Base-by-base conservation (phyloP, 2,888 invertebrate species). In the Oxycera nigricornis region DNA sequence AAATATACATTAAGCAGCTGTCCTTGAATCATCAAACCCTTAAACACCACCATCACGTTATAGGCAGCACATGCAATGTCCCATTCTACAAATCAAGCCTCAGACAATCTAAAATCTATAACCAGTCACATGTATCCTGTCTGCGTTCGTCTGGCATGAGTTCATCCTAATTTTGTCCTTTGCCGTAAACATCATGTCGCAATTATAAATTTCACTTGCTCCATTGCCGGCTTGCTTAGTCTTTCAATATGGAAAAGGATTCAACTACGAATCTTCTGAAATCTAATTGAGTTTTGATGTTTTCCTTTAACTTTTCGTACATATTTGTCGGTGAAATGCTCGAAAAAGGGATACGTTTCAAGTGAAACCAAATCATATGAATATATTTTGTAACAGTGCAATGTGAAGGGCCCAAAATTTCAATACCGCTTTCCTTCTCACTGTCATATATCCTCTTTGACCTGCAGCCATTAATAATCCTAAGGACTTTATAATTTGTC, bases 211-310 rank as follows among this genome's bases (percentile, higher is more conserved):
- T 57, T 55, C 46, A 46, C 3, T 17, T 11, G 17, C 46, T 3
- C 11, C 4, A 46, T 17, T n/a, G 3, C 4, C 46, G 17, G 14
- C 46, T 2, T 46, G 11, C 46, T 35, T n/a, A n/a, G n/a, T n/a
- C n/a, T 11, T 50, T 50, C 17, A n/a, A n/a, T 50, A 17, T 55
- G 11, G 2, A 55, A 61, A 61, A 61, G 61, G 31, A 31, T 61
- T 61, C 61, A 31, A 17, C 14, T n/a, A 2, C 17, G 4, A 55
- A 55, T 7, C 52, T 20, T 22, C 61, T 31, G n/a, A 3, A 30
- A 14, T 30, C 22, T 65, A 65, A 65, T 65, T 65, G 65, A 39
- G 17, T 39, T 65, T 1, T 41, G 65, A 26, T 65, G 65, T 65
- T 65, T 65, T 39, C 24, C 65, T 65, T 11, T n/a, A n/a, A n/a